A percentile compares a stretch with the other conserved stretches of the same genome.
Conservation (phyloP, 1,140 invertebrate genomes). For the Meloidogyne chitwoodi region DNA sequence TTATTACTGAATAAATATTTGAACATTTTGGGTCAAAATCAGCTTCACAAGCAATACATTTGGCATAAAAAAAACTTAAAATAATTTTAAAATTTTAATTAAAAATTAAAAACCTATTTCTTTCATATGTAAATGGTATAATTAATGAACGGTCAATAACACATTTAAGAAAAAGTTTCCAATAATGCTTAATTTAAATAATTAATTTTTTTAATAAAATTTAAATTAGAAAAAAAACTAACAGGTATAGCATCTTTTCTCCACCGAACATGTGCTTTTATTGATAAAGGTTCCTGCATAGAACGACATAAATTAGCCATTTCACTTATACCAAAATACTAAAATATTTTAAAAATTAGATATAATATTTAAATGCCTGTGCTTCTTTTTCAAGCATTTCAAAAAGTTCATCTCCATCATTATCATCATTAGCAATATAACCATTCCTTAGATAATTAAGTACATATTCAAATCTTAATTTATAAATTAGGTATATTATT, state of each 20-base stretch:
- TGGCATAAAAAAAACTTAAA: constrained; percentile 20
- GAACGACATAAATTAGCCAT: constrained; percentile 26
- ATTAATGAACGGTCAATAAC: constrained; percentile 14
- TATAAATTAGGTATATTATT: too few relatives aligned
- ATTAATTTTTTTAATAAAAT: background rate
- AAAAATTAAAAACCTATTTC: background rate
- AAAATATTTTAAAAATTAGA: background rate
- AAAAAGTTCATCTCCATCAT: constrained; percentile 24
- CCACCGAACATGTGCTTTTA: constrained; percentile 21
- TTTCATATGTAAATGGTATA: constrained; percentile 25
- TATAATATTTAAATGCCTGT: constrained; percentile 11
- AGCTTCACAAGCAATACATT: constrained; percentile 23
- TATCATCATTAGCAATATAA: constrained; percentile 12
- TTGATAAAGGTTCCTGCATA: constrained; percentile 13
- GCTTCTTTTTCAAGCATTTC: constrained; percentile 25
- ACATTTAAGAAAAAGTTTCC: constrained; percentile 16
- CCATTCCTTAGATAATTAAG: constrained; percentile 24
- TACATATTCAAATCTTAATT: constrained; percentile 20
- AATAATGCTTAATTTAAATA: constrained; percentile 9
- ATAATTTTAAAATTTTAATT: background rate
- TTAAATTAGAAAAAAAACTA: background rate
- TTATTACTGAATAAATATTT: constrained; percentile 9
- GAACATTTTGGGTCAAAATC: constrained; percentile 21
- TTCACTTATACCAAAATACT: constrained; percentile 28
- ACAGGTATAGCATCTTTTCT: constrained; percentile 18